phyloP scores from a whole-genome alignment of 2,113 vertebrate species.

The Pelecanoides urinatrix region DNA sequence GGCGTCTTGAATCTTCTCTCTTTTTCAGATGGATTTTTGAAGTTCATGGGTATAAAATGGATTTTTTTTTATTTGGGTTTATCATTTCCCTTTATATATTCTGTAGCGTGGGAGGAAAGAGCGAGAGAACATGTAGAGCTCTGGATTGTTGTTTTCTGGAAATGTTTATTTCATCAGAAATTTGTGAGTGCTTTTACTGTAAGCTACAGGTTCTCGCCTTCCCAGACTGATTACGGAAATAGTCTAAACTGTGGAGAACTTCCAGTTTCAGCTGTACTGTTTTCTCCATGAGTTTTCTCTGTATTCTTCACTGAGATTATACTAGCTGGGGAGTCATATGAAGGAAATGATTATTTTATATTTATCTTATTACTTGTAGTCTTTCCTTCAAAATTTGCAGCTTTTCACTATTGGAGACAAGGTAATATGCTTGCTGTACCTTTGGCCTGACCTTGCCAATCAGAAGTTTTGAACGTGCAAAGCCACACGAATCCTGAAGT shows the following conservation, averaged over 20 bases:
- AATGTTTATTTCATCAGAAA: not conserved
- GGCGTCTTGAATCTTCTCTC: not conserved
- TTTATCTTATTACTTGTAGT: not conserved
- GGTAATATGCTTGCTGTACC: not conserved
- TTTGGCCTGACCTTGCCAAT: not conserved
- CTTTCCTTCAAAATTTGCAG: not conserved
- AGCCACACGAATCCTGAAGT: not conserved
- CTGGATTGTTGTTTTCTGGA: not conserved
- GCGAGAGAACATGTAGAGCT: not conserved
- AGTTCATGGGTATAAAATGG: not conserved
- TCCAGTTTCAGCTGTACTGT: not conserved
- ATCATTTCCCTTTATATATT: not conserved
- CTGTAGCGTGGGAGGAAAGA: not conserved
- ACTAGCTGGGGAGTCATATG: not conserved
- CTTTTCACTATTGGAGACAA: not conserved
- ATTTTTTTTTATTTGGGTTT: not conserved
- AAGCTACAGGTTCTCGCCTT: not conserved
- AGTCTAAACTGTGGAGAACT: not conserved
- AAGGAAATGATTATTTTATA: not conserved
- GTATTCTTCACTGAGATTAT: not conserved
- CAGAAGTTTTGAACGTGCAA: not conserved
- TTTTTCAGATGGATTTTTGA: not conserved
- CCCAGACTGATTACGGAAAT: not conserved
- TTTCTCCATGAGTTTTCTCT: not conserved
- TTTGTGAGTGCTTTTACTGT: not conserved